Evolutionary conservation across 1,140 invertebrate species (phyloP), one percentile per base, ranked within the genome.

Genomic region (Pomacea maculata): DNA sequence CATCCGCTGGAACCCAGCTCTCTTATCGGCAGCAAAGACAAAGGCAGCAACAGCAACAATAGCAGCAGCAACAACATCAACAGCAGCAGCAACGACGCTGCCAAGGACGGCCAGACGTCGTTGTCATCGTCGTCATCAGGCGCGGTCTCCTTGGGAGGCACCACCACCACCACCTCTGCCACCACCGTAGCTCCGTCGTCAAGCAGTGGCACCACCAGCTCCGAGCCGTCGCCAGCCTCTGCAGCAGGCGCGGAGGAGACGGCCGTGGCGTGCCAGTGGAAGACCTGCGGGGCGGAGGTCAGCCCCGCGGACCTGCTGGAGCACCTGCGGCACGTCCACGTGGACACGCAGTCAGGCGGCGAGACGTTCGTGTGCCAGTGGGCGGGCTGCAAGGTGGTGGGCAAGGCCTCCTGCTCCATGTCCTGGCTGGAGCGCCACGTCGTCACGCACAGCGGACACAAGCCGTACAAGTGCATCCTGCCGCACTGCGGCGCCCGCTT

Each of bases 391-490:
- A 98, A 98, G 91, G 97, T 99, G n/a, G 97, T 96, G 89, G 95
- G 96, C 83, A 95, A 95, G 87, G 95, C 95, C 25, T 98, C 97
- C 0, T 97, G 96, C 90, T 98, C 97, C 15, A 93, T 95, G 73
- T 94, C 95, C 67, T 99, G 97, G 97, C 92, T 99, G 64, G 96
- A 98, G 88, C 93, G 97, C 64, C 97, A 99, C 92, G 95, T 98
- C 52, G 92, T 98, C 57, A 95, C 94, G 3, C 97, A 98, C 90
- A 96, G 96, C 81, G 97, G 97, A 55, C 89, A 91, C 86, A 98
- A 98, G 90, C 97, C 97, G 52, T 98, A 97, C 92, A 95, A 96
- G 86, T 99, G 97, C 92, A 98, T 98, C 89, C 96, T 99, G 83
- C 96, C 97, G 84, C 95, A 95, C 78, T 99, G 97, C 91, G 96